Evolutionary conservation across 2,888 invertebrate genomes (phyloP).

Genomic region (Tachina lurida): DNA sequence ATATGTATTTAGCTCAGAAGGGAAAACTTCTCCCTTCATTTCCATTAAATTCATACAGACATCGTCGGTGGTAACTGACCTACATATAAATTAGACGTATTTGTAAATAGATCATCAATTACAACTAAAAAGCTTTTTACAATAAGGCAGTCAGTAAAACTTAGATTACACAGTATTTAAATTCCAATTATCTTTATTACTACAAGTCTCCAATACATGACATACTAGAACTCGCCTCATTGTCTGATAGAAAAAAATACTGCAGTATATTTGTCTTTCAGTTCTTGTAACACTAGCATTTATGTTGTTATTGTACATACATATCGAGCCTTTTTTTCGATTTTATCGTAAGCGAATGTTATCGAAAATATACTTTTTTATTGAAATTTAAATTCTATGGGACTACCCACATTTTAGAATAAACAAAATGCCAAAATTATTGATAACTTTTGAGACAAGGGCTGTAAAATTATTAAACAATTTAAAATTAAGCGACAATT

Average conservation of each 20-base stretch:
- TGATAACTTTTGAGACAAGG: too few relatives aligned
- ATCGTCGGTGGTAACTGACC: conserved; percentile 31
- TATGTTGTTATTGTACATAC: conserved; percentile 43
- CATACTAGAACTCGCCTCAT: conserved; percentile 42
- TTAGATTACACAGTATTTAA: conserved; percentile 46
- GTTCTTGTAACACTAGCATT: conserved; percentile 29
- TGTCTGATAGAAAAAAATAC: conserved; percentile 41
- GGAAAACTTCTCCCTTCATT: background rate
- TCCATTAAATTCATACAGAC: background rate
- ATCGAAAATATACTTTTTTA: too few relatives aligned
- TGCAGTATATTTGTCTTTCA: conserved; percentile 9
- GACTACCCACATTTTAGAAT: too few relatives aligned
- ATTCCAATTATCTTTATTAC: conserved; percentile 39
- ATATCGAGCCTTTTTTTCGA: too few relatives aligned
- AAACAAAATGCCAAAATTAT: too few relatives aligned
- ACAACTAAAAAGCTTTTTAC: conserved; percentile 29
- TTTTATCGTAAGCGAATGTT: too few relatives aligned
- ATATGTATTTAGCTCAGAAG: too few relatives aligned
- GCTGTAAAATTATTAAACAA: too few relatives aligned
- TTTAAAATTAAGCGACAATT: too few relatives aligned
- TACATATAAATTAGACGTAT: conserved; percentile 22
- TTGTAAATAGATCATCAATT: conserved; percentile 46
- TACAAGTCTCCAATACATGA: conserved; percentile 10
- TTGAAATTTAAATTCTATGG: too few relatives aligned
- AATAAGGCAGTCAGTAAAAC: conserved; percentile 30